A percentile compares a stretch with the other conserved stretches of the same genome.
Conservation (phyloP, 1,140 invertebrate species). For the Brachionus koreanus region DNA sequence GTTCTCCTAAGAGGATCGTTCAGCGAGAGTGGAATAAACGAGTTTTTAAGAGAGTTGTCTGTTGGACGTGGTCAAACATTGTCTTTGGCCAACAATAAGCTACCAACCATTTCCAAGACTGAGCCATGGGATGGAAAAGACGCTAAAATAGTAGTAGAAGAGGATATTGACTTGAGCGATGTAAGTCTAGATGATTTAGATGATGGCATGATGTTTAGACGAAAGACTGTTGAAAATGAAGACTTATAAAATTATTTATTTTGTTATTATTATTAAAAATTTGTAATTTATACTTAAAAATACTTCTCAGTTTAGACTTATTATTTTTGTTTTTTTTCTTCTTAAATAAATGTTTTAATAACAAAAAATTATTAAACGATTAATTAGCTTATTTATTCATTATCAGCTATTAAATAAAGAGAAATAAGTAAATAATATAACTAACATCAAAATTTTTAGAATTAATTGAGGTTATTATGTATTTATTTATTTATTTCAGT, state of each 20-base stretch:
- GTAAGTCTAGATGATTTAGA: slow-evolving; percentile 41
- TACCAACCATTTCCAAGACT: neutral
- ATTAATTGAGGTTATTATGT: too few species aligned
- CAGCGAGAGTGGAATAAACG: slow-evolving; percentile 85
- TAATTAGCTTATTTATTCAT: too few species aligned
- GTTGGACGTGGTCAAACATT: slow-evolving; percentile 27
- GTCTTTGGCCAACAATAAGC: slow-evolving; percentile 7
- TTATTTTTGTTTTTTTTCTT: neutral
- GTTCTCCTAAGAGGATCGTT: slow-evolving; percentile 88
- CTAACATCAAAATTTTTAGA: too few species aligned
- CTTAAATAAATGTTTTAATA: neutral
- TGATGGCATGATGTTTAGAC: slow-evolving; percentile 11
- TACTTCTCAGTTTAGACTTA: neutral
- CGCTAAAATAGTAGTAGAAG: slow-evolving; percentile 19
- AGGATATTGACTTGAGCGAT: slow-evolving; percentile 44
- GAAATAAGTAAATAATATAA: too few species aligned
- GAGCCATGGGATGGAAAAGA: slow-evolving; percentile 43
- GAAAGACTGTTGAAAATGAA: slow-evolving; percentile 11
- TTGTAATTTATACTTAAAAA: slow-evolving; percentile 5
- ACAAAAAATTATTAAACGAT: neutral
- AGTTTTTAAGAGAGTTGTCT: slow-evolving; percentile 72
- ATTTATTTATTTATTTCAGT: too few species aligned
- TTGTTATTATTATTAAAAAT: neutral
- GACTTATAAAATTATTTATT: slow-evolving; percentile 14
- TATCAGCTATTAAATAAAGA: too few species aligned